Evolutionary conservation across 2,888 invertebrate species (phyloP).

Genomic region (Xestia sexstrigata): DNA sequence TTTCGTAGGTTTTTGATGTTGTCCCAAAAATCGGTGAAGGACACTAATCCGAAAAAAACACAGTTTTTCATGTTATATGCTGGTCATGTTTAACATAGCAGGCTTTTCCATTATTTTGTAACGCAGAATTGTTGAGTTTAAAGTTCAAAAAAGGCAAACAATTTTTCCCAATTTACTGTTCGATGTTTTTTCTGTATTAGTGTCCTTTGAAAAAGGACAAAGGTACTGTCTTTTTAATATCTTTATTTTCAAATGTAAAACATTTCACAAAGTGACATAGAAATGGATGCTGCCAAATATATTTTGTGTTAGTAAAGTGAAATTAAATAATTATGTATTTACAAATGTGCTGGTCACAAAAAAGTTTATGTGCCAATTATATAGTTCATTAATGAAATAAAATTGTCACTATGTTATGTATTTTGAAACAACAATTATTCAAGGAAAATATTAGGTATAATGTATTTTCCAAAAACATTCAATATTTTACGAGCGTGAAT

Average conservation of each 20-base stretch:
- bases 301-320: constrained; percentile 40
- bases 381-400: constrained; percentile 57
- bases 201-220: constrained; percentile 32
- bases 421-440: constrained; percentile 61
- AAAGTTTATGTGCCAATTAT: constrained; percentile 78
- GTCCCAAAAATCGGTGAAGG: background rate
- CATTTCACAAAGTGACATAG: constrained; percentile 34
- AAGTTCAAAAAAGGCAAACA: background rate
- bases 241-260: constrained; percentile 26
- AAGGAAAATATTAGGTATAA: background rate
- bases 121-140: background rate
- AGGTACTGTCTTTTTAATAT: background rate
- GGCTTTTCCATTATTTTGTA: constrained; percentile 12
- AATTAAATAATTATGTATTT: constrained; percentile 29
- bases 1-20: constrained; percentile 14
- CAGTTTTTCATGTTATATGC: constrained; percentile 44
- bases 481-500: no score
- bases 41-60: constrained; percentile 11
- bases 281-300: constrained; percentile 55
- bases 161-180: background rate
- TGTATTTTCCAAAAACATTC: no score
- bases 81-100: constrained; percentile 53
- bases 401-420: constrained; percentile 74
- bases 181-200: background rate
- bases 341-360: constrained; percentile 81